Base-by-base conservation (phyloP, 92 coral and sea anemone species). In the Anthopleura xanthogrammica region DNA sequence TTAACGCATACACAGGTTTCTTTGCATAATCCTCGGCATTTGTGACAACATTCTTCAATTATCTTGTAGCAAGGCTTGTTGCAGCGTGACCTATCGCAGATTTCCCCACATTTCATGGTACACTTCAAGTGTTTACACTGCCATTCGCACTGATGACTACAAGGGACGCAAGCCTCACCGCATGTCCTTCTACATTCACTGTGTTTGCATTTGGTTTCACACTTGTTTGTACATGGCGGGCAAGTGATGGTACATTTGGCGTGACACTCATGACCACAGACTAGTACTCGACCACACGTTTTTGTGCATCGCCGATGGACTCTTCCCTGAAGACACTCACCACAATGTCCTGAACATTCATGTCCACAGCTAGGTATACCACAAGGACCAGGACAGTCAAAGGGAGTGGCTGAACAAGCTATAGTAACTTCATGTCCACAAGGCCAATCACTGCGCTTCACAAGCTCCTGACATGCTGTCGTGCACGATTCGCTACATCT, bases 1-100 rank as follows among this genome's bases (percentile, higher is more conserved):
- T 60, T 73, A 10, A 77, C 82, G 80, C 98, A 95, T 71, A 95
- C 86, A 82, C 98, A 95, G 41, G 83, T 77, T 76, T 91, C 91
- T 24, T 80, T 86, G 85, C 98, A 95, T 84, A 95, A 85, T 4
- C 96, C 96, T 7, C 89, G 91, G 62, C 96, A n/a, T n/a, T n/a
- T n/a, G n/a, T n/a, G n/a, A n/a, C n/a, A n/a, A n/a, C n/a, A n/a
- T n/a, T n/a, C n/a, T n/a, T n/a, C n/a, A n/a, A n/a, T n/a, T n/a
- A n/a, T n/a, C n/a, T n/a, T n/a, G n/a, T n/a, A n/a, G n/a, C n/a
- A n/a, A n/a, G 94, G 95, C 17, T 41, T 64, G 86, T 95, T 77
- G 62, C 98, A 95, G 58, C 93, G 82, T 17, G 95, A 92, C 56
- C 98, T 87, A 46, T 93, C 91, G 76, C 98, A 95, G 22, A 88